Evolutionary conservation across 2,113 vertebrate species (phyloP), one percentile per base, ranked within the genome.

Genomic region (Micronycteris hirsuta): DNA sequence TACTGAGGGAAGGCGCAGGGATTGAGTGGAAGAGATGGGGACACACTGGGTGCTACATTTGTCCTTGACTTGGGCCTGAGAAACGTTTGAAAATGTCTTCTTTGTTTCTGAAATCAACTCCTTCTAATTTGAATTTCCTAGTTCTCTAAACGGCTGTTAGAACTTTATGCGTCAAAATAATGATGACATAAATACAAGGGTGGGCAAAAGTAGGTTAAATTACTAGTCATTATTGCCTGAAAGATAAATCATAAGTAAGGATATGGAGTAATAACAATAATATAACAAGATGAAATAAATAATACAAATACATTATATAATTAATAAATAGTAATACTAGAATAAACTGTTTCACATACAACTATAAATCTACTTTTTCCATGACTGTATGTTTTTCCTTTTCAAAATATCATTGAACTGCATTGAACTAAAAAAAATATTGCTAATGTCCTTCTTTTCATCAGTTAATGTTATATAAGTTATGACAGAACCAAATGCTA

Each of bases 21-120:
- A 2, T 1, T 36, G 7, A 7, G 13, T 2, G 7, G 15, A 14
- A 47, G 1, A 54, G 5, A 41, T 19, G 1, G 22, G 28, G 26
- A 22, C 14, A 9, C 13, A 11, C 8, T 8, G 0, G 14, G 8
- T 31, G 4, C 12, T 82, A 9, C 13, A 19, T 82, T 71, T 70
- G 3, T 36, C 58, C 3, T 65, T 38, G n/a, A 67, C 1, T 28
- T 80, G 47, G 65, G 26, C 73, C 36, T 81, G 17, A 63, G 22
- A 70, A 82, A 38, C 20, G 52, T 73, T 73, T 58, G 41, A 86
- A 68, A 77, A 86, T 89, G 1, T 81, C 20, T 91, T 7, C 17
- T 76, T 92, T 65, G 2, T 78, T n/a, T 76, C 14, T 63, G 28
- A 84, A 91, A 68, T 61, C 11, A 74, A 28, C 16, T 70, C n/a